Evolutionary conservation across 1,140 invertebrate genomes (phyloP).

Genomic region (Caenorhabditis briggsae): DNA sequence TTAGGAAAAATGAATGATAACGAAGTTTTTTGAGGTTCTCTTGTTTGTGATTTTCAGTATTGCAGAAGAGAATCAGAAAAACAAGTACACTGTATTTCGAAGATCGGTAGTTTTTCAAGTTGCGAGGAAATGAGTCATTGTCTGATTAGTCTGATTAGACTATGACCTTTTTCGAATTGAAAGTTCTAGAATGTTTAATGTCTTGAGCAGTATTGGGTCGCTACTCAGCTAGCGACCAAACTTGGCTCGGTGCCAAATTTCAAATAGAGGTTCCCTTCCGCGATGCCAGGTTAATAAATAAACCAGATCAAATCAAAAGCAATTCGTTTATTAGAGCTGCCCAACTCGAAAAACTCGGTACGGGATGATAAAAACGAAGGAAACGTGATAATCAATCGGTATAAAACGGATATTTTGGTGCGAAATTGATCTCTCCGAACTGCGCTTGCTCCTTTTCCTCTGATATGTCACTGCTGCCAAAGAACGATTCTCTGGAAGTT

Average conservation of each 20-base stretch:
- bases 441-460: constrained; percentile 75
- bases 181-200: too few relatives aligned
- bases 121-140: background rate
- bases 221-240: too few relatives aligned
- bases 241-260: too few relatives aligned
- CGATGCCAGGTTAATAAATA: too few relatives aligned
- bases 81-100: background rate
- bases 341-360: background rate
- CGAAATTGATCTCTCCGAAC: constrained; percentile 71
- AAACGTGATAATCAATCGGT: constrained; percentile 57
- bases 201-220: too few relatives aligned
- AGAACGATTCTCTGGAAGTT: constrained; percentile 74
- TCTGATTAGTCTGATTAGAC: too few relatives aligned
- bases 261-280: too few relatives aligned
- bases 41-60: constrained; percentile 2
- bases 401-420: constrained; percentile 78
- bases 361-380: background rate
- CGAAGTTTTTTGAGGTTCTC: constrained; percentile 3
- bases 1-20: constrained; percentile 13
- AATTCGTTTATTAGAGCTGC: background rate
- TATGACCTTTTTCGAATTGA: too few relatives aligned
- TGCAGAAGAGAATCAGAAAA: background rate
- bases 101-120: background rate
- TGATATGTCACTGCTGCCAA: constrained; percentile 73
- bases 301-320: background rate